Evolutionary conservation across 2,888 invertebrate genomes (phyloP), one percentile per base, ranked within the genome.

Genomic region (Empis stercorea): DNA sequence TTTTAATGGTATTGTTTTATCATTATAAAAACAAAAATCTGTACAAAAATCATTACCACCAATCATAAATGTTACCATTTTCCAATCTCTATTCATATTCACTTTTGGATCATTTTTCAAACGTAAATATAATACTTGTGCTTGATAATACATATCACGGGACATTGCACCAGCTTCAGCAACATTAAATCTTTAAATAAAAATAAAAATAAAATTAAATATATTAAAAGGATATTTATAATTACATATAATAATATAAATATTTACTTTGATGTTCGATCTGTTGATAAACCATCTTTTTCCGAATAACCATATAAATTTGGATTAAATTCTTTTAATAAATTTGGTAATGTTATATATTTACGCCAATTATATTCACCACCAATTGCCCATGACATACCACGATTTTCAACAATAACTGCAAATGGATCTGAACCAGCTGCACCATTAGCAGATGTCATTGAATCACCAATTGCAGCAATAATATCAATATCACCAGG

Each of bases 321-420:
- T 0, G 79, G 78, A 62, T 81, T 82, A 57, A 76, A 82, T 51
- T 72, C 75, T 56, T 76, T 76, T 16, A 79, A 55, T 36, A 79
- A 76, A 58, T 79, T 78, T 10, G 78, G 77, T 30, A 78, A 46
- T 0, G 77, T 78, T 1, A 75, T 51, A 47, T 60, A 71, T 38
- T 67, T 61, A 10, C 71, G 64, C 76, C 76, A 78, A 7, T 65
- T 70, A 2, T 61, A 70, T 55, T 73, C 59, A 0, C 77, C 77
- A 53, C 74, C 75, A 34, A 67, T 70, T 1, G 70, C 61, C 61
- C 72, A 74, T 0, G 71, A 62, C 13, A 73, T 40, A 3, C 73
- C 74, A 0, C 74, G 64, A 57, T 71, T 72, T 55, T 75, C 73
- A 14, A 67, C 62, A 0, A 60, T 16, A 13, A 75, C 54, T 20